A percentile compares a stretch with the other conserved stretches of the same genome.
Conservation (phyloP, 2,888 invertebrate species). For the Parnassius mnemosyne region DNA sequence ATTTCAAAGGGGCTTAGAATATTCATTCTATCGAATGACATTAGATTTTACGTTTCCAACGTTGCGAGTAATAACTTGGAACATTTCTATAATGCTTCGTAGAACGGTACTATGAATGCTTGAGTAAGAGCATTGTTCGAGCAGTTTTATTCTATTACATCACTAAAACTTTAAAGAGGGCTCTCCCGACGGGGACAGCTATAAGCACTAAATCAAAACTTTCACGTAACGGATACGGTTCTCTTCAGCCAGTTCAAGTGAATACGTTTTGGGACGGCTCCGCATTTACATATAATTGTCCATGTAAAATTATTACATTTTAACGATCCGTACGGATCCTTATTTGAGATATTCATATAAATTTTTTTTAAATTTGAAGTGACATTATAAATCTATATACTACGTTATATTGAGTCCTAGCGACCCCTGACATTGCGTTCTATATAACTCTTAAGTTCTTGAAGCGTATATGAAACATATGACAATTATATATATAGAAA, state of each 20-base stretch:
- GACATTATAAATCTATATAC: too few relatives aligned
- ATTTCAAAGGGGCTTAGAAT: conserved; percentile 51
- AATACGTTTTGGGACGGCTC: conserved; percentile 58
- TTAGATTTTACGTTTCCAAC: conserved; percentile 58
- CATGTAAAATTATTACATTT: conserved; percentile 30
- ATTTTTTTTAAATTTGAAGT: too few relatives aligned
- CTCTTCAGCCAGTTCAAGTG: conserved; percentile 61
- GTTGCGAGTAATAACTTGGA: conserved; percentile 57
- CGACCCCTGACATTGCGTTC: too few relatives aligned
- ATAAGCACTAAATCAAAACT: conserved; percentile 80
- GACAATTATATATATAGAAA: too few relatives aligned
- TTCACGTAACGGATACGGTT: conserved; percentile 60
- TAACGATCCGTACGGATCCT: conserved; percentile 4
- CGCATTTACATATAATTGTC: conserved; percentile 54
- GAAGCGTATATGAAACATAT: too few relatives aligned
- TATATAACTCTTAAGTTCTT: too few relatives aligned
- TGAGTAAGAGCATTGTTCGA: conserved; percentile 64
- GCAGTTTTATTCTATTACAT: conserved; percentile 77
- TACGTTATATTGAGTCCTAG: too few relatives aligned
- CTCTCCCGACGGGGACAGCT: conserved; percentile 66
- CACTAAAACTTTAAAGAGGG: conserved; percentile 74
- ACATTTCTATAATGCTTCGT: conserved; percentile 50
- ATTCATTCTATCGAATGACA: conserved; percentile 60
- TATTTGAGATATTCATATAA: not conserved
- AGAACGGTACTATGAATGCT: conserved; percentile 60